Evolutionary conservation across 37 sponge, comb jelly and placozoan species (phyloP).

Genomic region (Bolinopsis microptera): DNA sequence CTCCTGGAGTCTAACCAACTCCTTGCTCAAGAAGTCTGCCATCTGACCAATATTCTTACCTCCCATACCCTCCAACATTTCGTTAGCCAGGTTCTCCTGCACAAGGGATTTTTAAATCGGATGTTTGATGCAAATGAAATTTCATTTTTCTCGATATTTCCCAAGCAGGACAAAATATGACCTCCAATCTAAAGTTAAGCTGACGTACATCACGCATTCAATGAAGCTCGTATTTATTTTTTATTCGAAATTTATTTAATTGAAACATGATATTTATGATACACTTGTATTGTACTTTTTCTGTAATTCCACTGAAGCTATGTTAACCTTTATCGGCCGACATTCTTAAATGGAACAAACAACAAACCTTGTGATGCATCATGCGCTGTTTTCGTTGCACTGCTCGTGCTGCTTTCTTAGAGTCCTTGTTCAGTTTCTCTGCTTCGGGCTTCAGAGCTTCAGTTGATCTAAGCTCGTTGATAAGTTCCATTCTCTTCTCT

Average conservation of each 20-base stretch:
- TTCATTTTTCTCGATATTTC: too few species aligned
- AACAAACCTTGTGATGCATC: constrained; percentile 63
- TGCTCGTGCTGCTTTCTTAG: constrained; percentile 67
- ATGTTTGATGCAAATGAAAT: background rate
- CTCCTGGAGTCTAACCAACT: constrained; percentile 86
- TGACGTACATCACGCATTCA: too few species aligned
- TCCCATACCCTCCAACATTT: constrained; percentile 71
- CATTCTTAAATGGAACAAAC: too few species aligned
- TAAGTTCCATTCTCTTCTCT: constrained; percentile 81
- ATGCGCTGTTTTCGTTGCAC: constrained; percentile 60
- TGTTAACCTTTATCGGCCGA: too few species aligned
- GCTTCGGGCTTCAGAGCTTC: constrained; percentile 90
- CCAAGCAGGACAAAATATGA: too few species aligned
- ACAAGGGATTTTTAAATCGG: background rate
- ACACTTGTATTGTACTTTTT: too few species aligned
- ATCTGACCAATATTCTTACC: constrained; percentile 77
- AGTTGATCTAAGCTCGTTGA: constrained; percentile 84
- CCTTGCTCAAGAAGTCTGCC: constrained; percentile 93
- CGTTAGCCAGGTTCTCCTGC: constrained; percentile 69
- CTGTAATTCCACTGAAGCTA: too few species aligned
- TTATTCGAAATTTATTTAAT: too few species aligned
- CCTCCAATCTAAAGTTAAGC: too few species aligned
- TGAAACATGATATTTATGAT: too few species aligned
- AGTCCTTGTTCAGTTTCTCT: constrained; percentile 74
- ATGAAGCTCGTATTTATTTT: too few species aligned